Percentiles rank a stretch among this genome's conserved stretches.
These are phyloP conservation scores for Lacanobia wlatinum DNA, from an alignment of 2,888 invertebrate genomes.

Conservation along the genomic window DNA sequence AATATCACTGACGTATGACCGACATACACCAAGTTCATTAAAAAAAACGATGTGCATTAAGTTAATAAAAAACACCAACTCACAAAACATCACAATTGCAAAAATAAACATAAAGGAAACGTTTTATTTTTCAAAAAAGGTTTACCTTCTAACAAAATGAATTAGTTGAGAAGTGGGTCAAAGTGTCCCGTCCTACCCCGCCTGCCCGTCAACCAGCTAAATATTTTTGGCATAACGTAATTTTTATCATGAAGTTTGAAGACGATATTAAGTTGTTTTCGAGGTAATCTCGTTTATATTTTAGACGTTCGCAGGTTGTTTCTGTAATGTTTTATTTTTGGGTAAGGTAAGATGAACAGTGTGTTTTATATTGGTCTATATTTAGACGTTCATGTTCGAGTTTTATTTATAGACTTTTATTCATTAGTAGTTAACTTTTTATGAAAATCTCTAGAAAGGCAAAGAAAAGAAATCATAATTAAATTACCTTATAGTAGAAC, in stretches of 20 bases:
- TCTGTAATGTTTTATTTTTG: slow-evolving; percentile 46
- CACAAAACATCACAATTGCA: slow-evolving; percentile 8
- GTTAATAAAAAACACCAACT: neutral
- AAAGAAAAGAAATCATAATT: too few relatives aligned
- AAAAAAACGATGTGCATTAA: neutral
- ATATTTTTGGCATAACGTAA: slow-evolving; percentile 71
- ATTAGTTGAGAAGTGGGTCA: slow-evolving; percentile 86
- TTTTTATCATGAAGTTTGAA: slow-evolving; percentile 70
- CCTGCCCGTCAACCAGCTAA: slow-evolving; percentile 58
- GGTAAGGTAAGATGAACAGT: neutral
- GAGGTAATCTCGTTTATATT: slow-evolving; percentile 63
- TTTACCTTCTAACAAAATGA: slow-evolving; percentile 75
- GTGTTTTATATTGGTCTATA: slow-evolving; percentile 3
- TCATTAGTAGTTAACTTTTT: too few relatives aligned
- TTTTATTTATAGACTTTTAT: neutral
- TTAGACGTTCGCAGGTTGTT: slow-evolving; percentile 50
- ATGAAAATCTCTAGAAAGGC: neutral
- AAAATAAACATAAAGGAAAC: slow-evolving; percentile 51
- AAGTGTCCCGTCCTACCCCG: slow-evolving; percentile 55
- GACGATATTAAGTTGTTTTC: slow-evolving; percentile 66
- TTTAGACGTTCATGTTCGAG: neutral
- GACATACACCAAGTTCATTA: neutral
- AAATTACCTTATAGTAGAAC: too few relatives aligned
- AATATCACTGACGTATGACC: neutral
- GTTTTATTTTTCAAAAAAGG: slow-evolving; percentile 75